These are phyloP conservation scores for Larimichthys crocea DNA, from an alignment of 2,113 vertebrate species.

Conservation along the genomic window DNA sequence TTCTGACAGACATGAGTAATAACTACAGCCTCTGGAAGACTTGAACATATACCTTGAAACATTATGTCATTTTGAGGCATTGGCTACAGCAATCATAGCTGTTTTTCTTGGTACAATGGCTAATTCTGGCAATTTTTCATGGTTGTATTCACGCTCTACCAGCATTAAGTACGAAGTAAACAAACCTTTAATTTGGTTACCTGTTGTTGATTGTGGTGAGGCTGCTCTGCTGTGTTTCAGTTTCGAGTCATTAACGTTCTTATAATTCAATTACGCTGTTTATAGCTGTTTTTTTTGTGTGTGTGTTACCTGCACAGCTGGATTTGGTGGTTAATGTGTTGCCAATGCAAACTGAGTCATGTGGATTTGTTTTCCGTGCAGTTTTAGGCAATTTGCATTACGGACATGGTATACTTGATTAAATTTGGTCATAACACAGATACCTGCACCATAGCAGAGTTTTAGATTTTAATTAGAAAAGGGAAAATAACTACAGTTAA, in stretches of 20 bases:
- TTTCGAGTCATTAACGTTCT: background rate
- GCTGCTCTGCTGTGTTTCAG: conserved; percentile 13
- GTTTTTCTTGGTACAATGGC: background rate
- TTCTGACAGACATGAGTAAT: background rate
- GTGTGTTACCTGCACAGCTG: background rate
- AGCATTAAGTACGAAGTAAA: background rate
- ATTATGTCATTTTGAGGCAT: background rate
- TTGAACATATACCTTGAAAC: background rate
- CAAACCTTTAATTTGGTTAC: conserved; percentile 15
- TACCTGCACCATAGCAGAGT: background rate
- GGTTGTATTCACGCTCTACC: conserved; percentile 5
- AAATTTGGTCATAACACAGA: background rate
- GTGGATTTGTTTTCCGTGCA: background rate
- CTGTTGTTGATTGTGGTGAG: background rate
- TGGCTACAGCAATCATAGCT: background rate
- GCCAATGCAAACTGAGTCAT: conserved; percentile 2
- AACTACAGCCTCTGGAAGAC: background rate
- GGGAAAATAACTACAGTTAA: too few relatives aligned
- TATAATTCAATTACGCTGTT: background rate
- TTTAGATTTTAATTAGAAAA: background rate
- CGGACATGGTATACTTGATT: background rate
- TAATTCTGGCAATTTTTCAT: background rate
- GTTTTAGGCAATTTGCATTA: background rate
- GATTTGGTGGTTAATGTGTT: background rate
- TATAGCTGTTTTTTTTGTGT: background rate